These are phyloP conservation scores for Darevskia mixta DNA, from an alignment of 2,797 vertebrate species.

Conservation along the genomic window DNA sequence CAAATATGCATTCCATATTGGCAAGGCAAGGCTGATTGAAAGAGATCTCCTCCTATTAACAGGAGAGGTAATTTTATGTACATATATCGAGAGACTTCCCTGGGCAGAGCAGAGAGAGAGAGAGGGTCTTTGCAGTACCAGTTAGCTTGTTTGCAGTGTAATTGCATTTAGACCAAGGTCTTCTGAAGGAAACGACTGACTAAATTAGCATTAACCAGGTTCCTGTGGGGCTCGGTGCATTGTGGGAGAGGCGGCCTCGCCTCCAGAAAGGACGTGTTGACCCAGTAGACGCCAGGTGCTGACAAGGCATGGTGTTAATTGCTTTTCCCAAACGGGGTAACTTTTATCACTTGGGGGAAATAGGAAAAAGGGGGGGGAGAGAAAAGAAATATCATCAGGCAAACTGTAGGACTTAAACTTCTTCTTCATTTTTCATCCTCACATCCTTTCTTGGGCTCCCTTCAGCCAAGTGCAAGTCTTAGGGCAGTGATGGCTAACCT, in stretches of 20 bases:
- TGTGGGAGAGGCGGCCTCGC: slow-evolving; percentile 86
- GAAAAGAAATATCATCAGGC: slow-evolving; percentile 74
- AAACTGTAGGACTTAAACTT: slow-evolving; percentile 44
- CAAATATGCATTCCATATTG: slow-evolving; percentile 67
- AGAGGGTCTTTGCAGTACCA: slow-evolving; percentile 71
- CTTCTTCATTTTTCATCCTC: slow-evolving; percentile 28
- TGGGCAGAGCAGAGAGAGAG: slow-evolving; percentile 58
- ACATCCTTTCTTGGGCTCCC: neutral
- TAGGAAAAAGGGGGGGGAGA: slow-evolving; percentile 74
- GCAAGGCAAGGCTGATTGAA: slow-evolving; percentile 62
- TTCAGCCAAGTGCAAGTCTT: slow-evolving; percentile 34
- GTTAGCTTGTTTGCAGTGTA: slow-evolving; percentile 85
- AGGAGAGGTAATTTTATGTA: slow-evolving; percentile 78
- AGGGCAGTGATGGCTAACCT: no score
- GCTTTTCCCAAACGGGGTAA: slow-evolving; percentile 83
- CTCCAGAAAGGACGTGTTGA: slow-evolving; percentile 91
- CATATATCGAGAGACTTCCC: slow-evolving; percentile 73
- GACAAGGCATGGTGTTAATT: slow-evolving; percentile 86
- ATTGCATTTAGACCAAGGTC: slow-evolving; percentile 90
- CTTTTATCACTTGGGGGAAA: slow-evolving; percentile 84
- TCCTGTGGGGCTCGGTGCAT: slow-evolving; percentile 80
- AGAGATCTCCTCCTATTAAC: slow-evolving; percentile 73
- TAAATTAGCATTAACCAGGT: slow-evolving; percentile 92
- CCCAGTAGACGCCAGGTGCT: slow-evolving; percentile 82
- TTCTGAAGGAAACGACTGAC: slow-evolving; percentile 89